Base-by-base conservation (phyloP, 2,888 invertebrate genomes). In the Caenorhabditis sinica region DNA sequence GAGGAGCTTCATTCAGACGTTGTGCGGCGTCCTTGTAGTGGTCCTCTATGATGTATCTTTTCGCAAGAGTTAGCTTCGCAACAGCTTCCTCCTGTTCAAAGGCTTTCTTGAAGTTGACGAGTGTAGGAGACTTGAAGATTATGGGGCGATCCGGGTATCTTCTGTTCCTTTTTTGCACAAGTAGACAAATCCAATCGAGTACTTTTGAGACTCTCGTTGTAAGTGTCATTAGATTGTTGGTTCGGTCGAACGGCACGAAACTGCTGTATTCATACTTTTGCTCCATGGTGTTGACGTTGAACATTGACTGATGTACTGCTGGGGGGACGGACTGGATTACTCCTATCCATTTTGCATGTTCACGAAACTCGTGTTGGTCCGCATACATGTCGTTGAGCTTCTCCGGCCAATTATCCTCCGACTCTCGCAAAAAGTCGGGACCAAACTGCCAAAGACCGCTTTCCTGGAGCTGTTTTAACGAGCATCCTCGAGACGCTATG, bases 1-100 rank as follows among this genome's bases (percentile, higher is more conserved):
- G n/a, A n/a, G n/a, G 6, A 23, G 8, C 23, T 56, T 56, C 3
- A n/a, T n/a, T n/a, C n/a, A n/a, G n/a, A n/a, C n/a, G n/a, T n/a
- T 9, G 17, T 5, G n/a, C 23, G 5, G 56, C 6, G 15, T 56
- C 56, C 23, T 0, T 3, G 56, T 56, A 56, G 25, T 56, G 56
- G 56, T 56, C 56, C 23, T 56, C 23, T 9, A 56, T 56, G 28
- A 56, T 56, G 23, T n/a, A n/a, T n/a, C n/a, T n/a, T n/a, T n/a
- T n/a, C n/a, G n/a, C n/a, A n/a, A 20, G 20, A 9, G 33, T 36
- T 4, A 36, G 33, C 33, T 36, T n/a, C 23, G 5, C n/a, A 2
- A 13, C 8, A 23, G 20, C 56, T 56, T 56, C 56, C 23, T 56
- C 25, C 11, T n/a, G 5, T 1, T 13, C 4, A 56, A 23, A 56